phyloP scores from a whole-genome alignment of 2,888 invertebrate species.

The Lepidochitona cinerea region DNA sequence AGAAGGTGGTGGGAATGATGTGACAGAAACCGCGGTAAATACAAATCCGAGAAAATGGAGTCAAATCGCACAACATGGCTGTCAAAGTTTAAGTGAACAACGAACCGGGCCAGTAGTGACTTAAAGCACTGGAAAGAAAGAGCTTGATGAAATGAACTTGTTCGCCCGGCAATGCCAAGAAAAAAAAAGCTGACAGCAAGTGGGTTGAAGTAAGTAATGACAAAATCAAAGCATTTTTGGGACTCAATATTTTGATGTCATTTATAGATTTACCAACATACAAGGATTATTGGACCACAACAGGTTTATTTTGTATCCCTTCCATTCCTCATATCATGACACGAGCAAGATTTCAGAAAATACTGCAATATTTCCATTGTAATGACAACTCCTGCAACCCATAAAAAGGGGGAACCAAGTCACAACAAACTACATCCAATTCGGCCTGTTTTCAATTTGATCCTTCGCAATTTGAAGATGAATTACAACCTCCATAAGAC shows the following conservation, averaged over 20 bases:
- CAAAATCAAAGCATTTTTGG: background rate
- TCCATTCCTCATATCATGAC: background rate
- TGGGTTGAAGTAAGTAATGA: background rate
- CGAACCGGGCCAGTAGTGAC: too few species aligned
- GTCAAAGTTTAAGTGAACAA: too few species aligned
- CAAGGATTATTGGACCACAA: background rate
- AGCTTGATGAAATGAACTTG: background rate
- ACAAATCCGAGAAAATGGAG: too few species aligned
- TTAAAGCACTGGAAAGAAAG: too few species aligned
- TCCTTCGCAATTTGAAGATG: background rate
- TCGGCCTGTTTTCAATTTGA: background rate
- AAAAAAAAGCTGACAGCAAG: background rate
- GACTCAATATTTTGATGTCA: background rate
- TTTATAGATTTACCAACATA: background rate
- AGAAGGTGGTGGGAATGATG: too few species aligned
- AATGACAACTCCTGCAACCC: background rate
- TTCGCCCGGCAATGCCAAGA: background rate
- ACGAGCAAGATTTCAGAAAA: background rate
- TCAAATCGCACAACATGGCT: too few species aligned
- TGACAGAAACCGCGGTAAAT: too few species aligned
- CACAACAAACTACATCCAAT: background rate
- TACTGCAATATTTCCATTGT: background rate
- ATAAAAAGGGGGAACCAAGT: background rate
- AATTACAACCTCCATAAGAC: constrained; percentile 1
- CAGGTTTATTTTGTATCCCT: background rate